Percentiles rank a stretch among this genome's conserved stretches.
Conservation (phyloP, 1,140 invertebrate species). For the Hyphantria cunea region DNA sequence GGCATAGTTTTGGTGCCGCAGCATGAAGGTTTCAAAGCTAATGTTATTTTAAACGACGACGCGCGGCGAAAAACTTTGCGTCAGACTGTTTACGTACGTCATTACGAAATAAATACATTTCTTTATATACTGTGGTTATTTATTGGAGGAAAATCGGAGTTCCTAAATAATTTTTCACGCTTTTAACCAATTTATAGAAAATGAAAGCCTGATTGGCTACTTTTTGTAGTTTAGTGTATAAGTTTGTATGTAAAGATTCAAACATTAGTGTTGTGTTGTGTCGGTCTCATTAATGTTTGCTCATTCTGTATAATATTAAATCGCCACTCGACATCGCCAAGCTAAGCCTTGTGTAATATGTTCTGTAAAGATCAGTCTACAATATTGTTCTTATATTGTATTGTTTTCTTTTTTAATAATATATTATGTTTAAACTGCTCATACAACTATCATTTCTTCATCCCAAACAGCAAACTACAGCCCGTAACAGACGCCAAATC, state of each 20-base stretch:
- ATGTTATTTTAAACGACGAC: too few species aligned
- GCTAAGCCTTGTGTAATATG: conserved; percentile 30
- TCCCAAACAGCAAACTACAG: neutral
- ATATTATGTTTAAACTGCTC: conserved; percentile 75
- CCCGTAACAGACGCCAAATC: too few species aligned
- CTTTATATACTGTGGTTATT: too few species aligned
- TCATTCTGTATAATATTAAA: neutral
- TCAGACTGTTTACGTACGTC: too few species aligned
- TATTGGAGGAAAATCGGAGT: too few species aligned
- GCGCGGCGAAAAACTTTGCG: too few species aligned
- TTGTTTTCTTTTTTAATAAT: conserved; percentile 80
- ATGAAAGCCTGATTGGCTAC: neutral
- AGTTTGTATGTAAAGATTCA: conserved; percentile 2
- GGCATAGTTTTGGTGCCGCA: too few species aligned
- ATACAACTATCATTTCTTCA: conserved; percentile 41
- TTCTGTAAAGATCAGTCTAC: conserved; percentile 69
- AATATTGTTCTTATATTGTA: conserved; percentile 77
- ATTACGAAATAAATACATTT: too few species aligned
- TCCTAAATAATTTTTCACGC: too few species aligned
- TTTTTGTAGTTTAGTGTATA: neutral
- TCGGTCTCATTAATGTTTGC: neutral
- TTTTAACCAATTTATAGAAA: too few species aligned
- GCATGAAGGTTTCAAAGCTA: too few species aligned
- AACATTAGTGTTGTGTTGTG: neutral
- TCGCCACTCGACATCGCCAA: conserved; percentile 3